Conservation (phyloP, 2,113 vertebrate genomes). For the Pterocles burchelli region DNA sequence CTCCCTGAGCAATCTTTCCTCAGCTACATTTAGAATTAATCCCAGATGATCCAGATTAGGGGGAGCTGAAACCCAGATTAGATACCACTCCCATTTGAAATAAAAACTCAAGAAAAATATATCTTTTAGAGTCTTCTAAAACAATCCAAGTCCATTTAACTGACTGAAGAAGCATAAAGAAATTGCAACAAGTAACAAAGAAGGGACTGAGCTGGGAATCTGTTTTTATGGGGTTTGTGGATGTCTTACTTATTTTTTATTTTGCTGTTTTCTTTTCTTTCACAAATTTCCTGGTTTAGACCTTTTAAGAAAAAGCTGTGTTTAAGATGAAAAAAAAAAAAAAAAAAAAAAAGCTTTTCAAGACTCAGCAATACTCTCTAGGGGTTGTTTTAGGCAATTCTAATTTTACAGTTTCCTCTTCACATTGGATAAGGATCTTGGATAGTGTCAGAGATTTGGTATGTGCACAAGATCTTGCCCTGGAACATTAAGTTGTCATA, state of each 20-base stretch:
- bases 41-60: background rate
- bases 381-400: conserved; percentile 19
- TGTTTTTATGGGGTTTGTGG: background rate
- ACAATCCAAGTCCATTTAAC: background rate
- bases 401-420: conserved; percentile 51
- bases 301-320: background rate
- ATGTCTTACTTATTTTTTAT: background rate
- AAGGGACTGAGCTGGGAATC: background rate
- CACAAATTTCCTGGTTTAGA: background rate
- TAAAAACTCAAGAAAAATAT: background rate
- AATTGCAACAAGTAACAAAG: background rate
- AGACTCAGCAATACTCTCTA: background rate
- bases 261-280: background rate
- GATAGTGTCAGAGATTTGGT: conserved; percentile 44
- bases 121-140: background rate
- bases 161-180: background rate
- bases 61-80: background rate
- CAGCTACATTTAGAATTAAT: background rate
- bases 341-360: background rate
- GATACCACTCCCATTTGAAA: background rate
- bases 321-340: background rate
- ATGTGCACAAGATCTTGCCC: conserved; percentile 15
- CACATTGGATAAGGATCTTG: conserved; percentile 51
- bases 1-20: background rate
- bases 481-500: conserved; percentile 29